Conservation (phyloP, 2,113 vertebrate genomes). For the Pseudorasbora parva region DNA sequence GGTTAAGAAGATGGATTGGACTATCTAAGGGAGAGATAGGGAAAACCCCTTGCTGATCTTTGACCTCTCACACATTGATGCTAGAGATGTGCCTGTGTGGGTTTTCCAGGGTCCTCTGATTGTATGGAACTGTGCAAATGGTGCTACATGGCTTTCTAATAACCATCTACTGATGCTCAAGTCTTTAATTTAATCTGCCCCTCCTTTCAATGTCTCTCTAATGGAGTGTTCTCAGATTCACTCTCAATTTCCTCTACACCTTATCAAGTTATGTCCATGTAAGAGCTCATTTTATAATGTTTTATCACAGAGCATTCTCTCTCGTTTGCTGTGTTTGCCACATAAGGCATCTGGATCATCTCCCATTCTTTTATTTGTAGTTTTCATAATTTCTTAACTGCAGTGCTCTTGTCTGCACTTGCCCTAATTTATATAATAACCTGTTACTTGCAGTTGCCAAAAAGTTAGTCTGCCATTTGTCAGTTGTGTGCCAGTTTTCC, state of each 20-base stretch:
- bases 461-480: background rate
- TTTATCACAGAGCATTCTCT: background rate
- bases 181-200: slow-evolving; percentile 12
- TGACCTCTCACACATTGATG: slow-evolving; percentile 34
- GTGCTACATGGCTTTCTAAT: slow-evolving; percentile 23
- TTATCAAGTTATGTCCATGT: slow-evolving; percentile 11
- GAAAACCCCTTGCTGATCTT: slow-evolving; percentile 33
- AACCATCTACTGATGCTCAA: background rate
- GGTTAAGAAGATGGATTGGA: slow-evolving; percentile 37
- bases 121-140: background rate
- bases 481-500: background rate
- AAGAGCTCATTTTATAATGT: background rate
- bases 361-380: background rate
- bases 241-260: background rate
- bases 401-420: slow-evolving; percentile 19
- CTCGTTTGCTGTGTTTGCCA: background rate
- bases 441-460: slow-evolving; percentile 6
- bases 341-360: background rate
- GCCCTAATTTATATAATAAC: background rate
- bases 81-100: slow-evolving; percentile 1
- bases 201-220: background rate
- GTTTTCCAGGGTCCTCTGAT: background rate
- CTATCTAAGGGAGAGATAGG: background rate
- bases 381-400: background rate
- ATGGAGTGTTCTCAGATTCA: slow-evolving; percentile 32